Evolutionary conservation across 2,888 invertebrate genomes (phyloP).

Genomic region (Carcina quercana): DNA sequence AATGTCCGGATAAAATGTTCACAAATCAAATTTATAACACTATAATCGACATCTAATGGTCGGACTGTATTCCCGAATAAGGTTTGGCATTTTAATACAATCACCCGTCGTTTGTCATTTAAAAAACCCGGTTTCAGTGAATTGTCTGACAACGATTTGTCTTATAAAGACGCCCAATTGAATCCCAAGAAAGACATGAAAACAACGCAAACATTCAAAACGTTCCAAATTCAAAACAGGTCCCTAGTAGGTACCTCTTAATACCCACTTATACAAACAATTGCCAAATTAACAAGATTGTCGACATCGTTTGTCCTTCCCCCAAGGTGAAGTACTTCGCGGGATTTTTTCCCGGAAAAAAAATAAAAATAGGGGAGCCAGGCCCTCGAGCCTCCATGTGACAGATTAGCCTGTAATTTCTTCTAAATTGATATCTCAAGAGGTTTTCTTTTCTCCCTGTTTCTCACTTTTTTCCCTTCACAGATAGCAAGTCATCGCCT

Average conservation of each 20-base stretch:
- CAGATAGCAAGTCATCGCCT: conserved; percentile 55
- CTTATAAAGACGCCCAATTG: too few relatives aligned
- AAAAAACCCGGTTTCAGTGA: too few relatives aligned
- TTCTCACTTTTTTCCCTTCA: too few relatives aligned
- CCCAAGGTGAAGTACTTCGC: conserved; percentile 19
- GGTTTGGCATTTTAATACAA: too few relatives aligned
- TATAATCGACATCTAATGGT: too few relatives aligned
- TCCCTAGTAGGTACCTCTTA: too few relatives aligned
- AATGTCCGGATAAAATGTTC: too few relatives aligned
- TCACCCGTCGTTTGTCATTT: too few relatives aligned
- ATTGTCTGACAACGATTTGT: too few relatives aligned
- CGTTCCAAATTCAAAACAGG: conserved; percentile 32
- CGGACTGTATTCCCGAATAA: too few relatives aligned
- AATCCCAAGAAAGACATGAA: background rate
- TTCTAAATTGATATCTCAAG: conserved; percentile 69
- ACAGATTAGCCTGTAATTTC: conserved; percentile 71
- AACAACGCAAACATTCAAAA: conserved; percentile 15
- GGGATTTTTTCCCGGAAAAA: conserved; percentile 33
- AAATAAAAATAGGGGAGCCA: conserved; percentile 50
- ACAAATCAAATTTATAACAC: too few relatives aligned
- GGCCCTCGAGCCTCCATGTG: conserved; percentile 60
- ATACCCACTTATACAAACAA: conserved; percentile 47
- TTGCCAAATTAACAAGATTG: conserved; percentile 64
- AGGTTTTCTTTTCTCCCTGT: conserved; percentile 41
- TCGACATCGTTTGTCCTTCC: conserved; percentile 36